A percentile compares a stretch with the other conserved stretches of the same genome.
These are phyloP conservation scores for Luscinia luscinia DNA, from an alignment of 2,797 vertebrate genomes.

Conservation along the genomic window DNA sequence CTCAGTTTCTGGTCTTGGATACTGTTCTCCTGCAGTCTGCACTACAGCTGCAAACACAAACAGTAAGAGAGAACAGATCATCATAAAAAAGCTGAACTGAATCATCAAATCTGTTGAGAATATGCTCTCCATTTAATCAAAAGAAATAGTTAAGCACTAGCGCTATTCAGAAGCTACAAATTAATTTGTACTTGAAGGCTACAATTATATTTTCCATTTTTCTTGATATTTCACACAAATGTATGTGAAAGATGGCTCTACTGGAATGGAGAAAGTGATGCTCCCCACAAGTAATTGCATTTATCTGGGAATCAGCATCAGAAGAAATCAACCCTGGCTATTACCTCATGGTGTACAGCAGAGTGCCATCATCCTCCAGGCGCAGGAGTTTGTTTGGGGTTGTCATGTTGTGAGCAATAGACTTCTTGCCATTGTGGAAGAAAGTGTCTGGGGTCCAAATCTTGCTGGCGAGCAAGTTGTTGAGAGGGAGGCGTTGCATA, in stretches of 20 bases:
- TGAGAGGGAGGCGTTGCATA: slow-evolving; percentile 88
- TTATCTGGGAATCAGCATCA: neutral
- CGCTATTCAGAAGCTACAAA: slow-evolving; percentile 47
- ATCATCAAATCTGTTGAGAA: slow-evolving; percentile 62
- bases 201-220: slow-evolving; percentile 45
- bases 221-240: slow-evolving; percentile 30
- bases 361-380: slow-evolving; percentile 86
- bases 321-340: neutral
- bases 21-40: slow-evolving; percentile 4
- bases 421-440: slow-evolving; percentile 92
- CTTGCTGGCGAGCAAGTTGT: slow-evolving; percentile 89
- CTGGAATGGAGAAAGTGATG: neutral
- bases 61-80: slow-evolving; percentile 18
- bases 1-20: slow-evolving; percentile 4
- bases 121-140: slow-evolving; percentile 53
- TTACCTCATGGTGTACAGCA: slow-evolving; percentile 97
- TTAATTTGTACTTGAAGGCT: slow-evolving; percentile 53
- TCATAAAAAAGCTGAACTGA: slow-evolving; percentile 35
- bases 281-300: neutral
- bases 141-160: slow-evolving; percentile 58
- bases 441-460: slow-evolving; percentile 93
- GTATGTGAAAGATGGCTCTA: neutral
- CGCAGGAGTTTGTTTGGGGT: slow-evolving; percentile 90
- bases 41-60: slow-evolving; percentile 28
- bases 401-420: slow-evolving; percentile 91